Evolutionary conservation across 2,888 invertebrate species (phyloP).

Genomic region (Heliothis peltigera): DNA sequence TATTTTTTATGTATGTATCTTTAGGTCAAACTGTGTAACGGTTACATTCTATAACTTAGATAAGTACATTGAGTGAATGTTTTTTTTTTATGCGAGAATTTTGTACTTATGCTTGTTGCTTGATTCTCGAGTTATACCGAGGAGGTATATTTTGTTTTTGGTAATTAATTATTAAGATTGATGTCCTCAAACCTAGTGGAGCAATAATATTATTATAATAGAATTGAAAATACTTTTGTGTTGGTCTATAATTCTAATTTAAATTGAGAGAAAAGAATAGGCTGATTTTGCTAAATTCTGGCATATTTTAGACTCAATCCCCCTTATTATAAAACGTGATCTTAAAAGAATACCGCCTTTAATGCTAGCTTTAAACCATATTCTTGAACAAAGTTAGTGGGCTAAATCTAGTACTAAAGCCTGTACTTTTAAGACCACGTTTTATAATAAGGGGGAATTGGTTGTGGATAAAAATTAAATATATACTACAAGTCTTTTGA

Average conservation of each 20-base stretch:
- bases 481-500: too few relatives aligned
- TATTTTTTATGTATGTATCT: slow-evolving; percentile 53
- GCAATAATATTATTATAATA: background rate
- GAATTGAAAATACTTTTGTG: background rate
- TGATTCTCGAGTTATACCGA: slow-evolving; percentile 49
- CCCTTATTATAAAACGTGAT: too few relatives aligned
- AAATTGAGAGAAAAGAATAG: too few relatives aligned
- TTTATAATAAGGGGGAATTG: too few relatives aligned
- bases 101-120: slow-evolving; percentile 83
- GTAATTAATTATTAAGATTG: slow-evolving; percentile 11
- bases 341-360: too few relatives aligned
- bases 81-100: slow-evolving; percentile 75
- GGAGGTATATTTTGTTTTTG: slow-evolving; percentile 48
- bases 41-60: slow-evolving; percentile 46
- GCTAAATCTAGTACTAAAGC: too few relatives aligned
- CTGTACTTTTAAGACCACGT: too few relatives aligned
- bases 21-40: slow-evolving; percentile 60
- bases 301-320: too few relatives aligned
- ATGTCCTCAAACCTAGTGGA: slow-evolving; percentile 22
- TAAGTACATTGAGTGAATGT: slow-evolving; percentile 65
- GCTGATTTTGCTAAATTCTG: too few relatives aligned
- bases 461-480: too few relatives aligned
- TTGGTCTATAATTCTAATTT: background rate
- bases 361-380: too few relatives aligned
- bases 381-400: too few relatives aligned